Base-by-base conservation (phyloP, 1,140 invertebrate genomes). In the Caenorhabditis tropicalis region DNA sequence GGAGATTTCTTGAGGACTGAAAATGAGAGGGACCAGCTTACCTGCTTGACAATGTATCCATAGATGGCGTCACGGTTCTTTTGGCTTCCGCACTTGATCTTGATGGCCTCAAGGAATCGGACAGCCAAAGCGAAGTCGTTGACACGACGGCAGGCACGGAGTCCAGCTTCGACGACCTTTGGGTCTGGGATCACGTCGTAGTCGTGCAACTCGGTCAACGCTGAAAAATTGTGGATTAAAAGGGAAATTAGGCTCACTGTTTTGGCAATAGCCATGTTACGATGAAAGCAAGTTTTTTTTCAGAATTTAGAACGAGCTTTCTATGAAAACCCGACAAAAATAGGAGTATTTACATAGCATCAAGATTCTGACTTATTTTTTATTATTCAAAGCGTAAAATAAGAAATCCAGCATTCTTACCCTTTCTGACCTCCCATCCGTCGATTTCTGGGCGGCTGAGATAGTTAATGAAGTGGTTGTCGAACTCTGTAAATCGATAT, bases 101-200 rank as follows among this genome's bases (percentile, higher is more conserved):
- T 96, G 81, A 97, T 92, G 21, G 95, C 94, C 92, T 99, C 98
- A 56, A 99, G 92, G 92, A 96, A 97, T 91, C 98, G 94, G 7
- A 96, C 94, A 48, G 96, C 94, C 4, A 99, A 92, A 0, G 97
- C 94, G 92, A 95, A 96, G 91, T 99, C 98, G 91, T 99, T 98
- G 0, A 98, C 93, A 87, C 96, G 90, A 87, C 97, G 94, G 91
- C 96, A 97, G 19, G 98, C 98, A 87, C 94, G 94, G 74, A 99
- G 91, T n/a, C 95, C 96, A 83, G 97, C 95, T 89, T 94, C 94
- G 80, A 99, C 94, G 87, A 99, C 95, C 91, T 94, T 95, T 80
- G 98, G 98, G 91, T 99, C 97, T 6, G 98, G 97, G 51, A 99
- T 94, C 87, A 96, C 93, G 93, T 99, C 97, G 79, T 84, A 88